A percentile compares a stretch with the other conserved stretches of the same genome.
phyloP scores from a whole-genome alignment of 2,888 invertebrate genomes.

The Seira musarum region DNA sequence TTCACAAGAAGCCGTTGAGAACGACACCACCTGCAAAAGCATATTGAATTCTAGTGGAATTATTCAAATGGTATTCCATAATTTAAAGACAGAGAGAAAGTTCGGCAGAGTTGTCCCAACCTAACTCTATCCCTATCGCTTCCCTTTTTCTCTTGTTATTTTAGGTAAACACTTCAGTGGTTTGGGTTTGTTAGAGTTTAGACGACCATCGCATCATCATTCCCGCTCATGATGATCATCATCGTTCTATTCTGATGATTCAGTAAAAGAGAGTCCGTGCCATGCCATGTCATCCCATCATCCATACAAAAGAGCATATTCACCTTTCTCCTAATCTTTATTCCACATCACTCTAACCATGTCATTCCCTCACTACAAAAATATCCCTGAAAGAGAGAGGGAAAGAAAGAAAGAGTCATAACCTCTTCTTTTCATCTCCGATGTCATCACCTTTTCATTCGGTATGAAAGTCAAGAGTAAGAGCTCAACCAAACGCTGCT shows the following conservation, averaged over 20 bases:
- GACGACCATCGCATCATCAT: neutral
- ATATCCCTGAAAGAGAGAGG: no score
- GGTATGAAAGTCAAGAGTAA: neutral
- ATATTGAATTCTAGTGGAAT: slow-evolving; percentile 64
- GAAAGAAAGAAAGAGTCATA: neutral
- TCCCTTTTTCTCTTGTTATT: neutral
- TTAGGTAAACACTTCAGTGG: neutral
- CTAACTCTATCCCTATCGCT: neutral
- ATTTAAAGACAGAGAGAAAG: slow-evolving; percentile 32
- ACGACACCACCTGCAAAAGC: slow-evolving; percentile 64
- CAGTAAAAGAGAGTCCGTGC: neutral
- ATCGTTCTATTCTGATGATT: neutral
- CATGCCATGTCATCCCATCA: neutral
- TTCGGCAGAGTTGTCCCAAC: neutral
- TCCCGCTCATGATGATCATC: no score
- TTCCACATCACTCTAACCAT: neutral
- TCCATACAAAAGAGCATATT: neutral
- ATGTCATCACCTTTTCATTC: neutral
- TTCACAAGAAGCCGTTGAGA: slow-evolving; percentile 57
- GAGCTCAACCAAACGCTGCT: neutral
- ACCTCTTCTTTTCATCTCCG: neutral
- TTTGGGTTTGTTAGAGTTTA: neutral
- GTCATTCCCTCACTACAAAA: neutral
- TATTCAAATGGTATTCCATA: slow-evolving; percentile 67
- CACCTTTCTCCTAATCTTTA: neutral